A percentile compares a stretch with the other conserved stretches of the same genome.
These are phyloP conservation scores for Lordiphosa stackelbergi DNA, from an alignment of 1,140 invertebrate species.

Conservation along the genomic window DNA sequence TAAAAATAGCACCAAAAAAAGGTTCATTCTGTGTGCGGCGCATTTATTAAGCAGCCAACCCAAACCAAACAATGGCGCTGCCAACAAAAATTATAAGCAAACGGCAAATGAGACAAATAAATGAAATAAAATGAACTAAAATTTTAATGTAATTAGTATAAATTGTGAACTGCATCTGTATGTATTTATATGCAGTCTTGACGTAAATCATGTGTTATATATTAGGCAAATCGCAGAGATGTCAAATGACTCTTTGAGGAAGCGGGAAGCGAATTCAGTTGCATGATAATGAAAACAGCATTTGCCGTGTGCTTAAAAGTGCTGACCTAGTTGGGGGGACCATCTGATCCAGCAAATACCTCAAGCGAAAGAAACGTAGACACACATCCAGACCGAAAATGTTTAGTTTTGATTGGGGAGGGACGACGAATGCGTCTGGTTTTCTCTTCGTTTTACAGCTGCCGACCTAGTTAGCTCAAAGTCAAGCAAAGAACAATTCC, in stretches of 20 bases:
- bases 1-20: conserved; percentile 15
- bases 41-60: conserved; percentile 13
- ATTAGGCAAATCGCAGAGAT: conserved; percentile 5
- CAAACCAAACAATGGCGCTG: conserved; percentile 11
- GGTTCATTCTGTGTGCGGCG: conserved; percentile 8
- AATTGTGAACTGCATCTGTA: neutral
- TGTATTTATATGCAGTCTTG: conserved; percentile 3
- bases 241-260: neutral
- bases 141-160: conserved; percentile 13
- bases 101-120: conserved; percentile 1
- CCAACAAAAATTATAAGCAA: conserved; percentile 11
- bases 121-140: conserved; percentile 13
- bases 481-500: conserved; percentile 60
- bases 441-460: conserved; percentile 57
- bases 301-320: conserved; percentile 23
- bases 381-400: conserved; percentile 39
- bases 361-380: conserved; percentile 40
- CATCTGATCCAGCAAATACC: conserved; percentile 13
- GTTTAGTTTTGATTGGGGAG: conserved; percentile 45
- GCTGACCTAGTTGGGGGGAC: conserved; percentile 40
- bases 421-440: neutral
- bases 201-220: conserved; percentile 16
- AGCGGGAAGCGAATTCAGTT: no score
- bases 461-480: conserved; percentile 70
- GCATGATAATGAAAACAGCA: conserved; percentile 49